Percentiles rank a stretch among this genome's conserved stretches.
These are phyloP conservation scores for Thomomys bottae DNA, from an alignment of 2,113 vertebrate genomes.

Conservation along the genomic window DNA sequence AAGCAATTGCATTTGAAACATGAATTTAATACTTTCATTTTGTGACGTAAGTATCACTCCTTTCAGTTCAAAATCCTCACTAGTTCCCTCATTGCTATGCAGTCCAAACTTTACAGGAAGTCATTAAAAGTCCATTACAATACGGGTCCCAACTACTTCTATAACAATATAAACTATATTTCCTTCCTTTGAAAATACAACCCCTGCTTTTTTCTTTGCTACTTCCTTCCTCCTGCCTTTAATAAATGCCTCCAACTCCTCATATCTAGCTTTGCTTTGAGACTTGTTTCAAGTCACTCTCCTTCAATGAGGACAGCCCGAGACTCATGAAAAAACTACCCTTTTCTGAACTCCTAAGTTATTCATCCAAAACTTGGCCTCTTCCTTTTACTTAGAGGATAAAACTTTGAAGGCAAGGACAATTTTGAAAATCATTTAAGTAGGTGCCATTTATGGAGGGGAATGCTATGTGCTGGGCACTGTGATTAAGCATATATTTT, in stretches of 20 bases:
- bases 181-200: not conserved
- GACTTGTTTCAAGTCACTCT: not conserved
- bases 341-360: not conserved
- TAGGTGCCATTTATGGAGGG: not conserved
- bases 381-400: not conserved
- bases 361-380: not conserved
- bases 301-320: not conserved
- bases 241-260: not conserved
- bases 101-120: not conserved
- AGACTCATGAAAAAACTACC: not conserved
- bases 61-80: not conserved
- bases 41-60: not conserved
- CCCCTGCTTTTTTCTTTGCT: not conserved
- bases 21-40: not conserved
- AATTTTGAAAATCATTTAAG: constrained; percentile 19
- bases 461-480: not conserved
- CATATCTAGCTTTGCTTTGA: not conserved
- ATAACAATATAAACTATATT: not conserved
- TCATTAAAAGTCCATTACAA: not conserved
- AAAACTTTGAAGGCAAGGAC: not conserved
- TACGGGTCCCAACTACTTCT: not conserved
- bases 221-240: not conserved
- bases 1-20: not conserved
- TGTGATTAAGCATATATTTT: not conserved
- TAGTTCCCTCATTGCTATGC: not conserved